A percentile compares a stretch with the other conserved stretches of the same genome.
Evolutionary conservation across 2,113 vertebrate species (phyloP).

Genomic region (Bostrychus sinensis): DNA sequence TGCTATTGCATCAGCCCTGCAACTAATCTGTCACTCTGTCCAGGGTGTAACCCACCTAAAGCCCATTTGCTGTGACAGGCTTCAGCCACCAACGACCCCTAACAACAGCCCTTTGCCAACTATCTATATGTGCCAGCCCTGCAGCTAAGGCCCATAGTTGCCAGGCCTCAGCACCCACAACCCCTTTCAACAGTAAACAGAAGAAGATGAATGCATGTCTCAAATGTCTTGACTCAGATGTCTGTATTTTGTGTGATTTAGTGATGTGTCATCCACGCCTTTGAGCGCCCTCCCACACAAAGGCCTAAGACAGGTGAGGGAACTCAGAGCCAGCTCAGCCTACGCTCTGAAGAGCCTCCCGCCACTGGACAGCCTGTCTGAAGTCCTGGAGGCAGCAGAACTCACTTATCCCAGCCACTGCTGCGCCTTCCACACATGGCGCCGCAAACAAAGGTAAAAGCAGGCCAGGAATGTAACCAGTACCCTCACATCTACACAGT

Average conservation of each 20-base stretch:
- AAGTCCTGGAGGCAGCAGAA: constrained; percentile 85
- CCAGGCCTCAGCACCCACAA: too few relatives aligned
- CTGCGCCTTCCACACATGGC: constrained; percentile 87
- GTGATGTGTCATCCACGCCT: constrained; percentile 89
- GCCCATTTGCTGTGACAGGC: too few relatives aligned
- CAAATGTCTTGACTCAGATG: constrained; percentile 4
- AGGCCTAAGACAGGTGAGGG: constrained; percentile 83
- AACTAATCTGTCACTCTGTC: too few relatives aligned
- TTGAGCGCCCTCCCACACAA: constrained; percentile 84
- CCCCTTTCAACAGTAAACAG: too few relatives aligned
- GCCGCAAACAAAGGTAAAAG: constrained; percentile 71
- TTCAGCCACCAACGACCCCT: too few relatives aligned
- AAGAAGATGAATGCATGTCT: too few relatives aligned
- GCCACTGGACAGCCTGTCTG: constrained; percentile 83
- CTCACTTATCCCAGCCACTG: constrained; percentile 94
- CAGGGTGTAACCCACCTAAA: too few relatives aligned
- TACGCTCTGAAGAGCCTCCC: constrained; percentile 88
- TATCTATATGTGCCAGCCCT: too few relatives aligned
- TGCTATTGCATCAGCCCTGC: too few relatives aligned
- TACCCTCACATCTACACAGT: constrained; percentile 35
- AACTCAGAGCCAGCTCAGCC: constrained; percentile 82
- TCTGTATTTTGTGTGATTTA: constrained; percentile 62
- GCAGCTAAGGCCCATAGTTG: too few relatives aligned
- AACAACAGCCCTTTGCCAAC: too few relatives aligned
- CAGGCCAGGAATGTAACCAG: constrained; percentile 13